Evolutionary conservation across 2,797 vertebrate species (phyloP), one percentile per base, ranked within the genome.

Genomic region (Melanotaenia boesemani): DNA sequence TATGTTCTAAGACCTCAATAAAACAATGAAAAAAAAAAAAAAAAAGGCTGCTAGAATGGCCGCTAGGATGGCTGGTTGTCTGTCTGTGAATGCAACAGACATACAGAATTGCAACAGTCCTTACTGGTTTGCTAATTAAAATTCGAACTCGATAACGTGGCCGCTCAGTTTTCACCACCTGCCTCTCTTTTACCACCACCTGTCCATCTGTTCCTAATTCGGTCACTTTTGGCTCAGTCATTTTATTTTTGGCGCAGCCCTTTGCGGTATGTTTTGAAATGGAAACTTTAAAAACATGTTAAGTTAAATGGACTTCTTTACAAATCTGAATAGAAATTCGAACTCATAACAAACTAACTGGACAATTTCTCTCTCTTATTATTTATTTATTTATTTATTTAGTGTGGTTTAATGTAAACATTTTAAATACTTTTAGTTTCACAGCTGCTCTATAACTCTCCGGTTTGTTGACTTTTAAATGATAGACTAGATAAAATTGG

Each of bases 361-460:
- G 22, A 30, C 18, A 24, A 15, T 41, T 12, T 41, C 12, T 22
- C 7, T 16, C 6, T 26, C 1, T 28, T 16, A 18, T 6, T 16
- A 1, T 28, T 1, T 24, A 1, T 24, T 4, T 24, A 1, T 24
- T 4, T 7, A 0, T 28, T 2, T 34, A 6, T 6, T 34, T 7
- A 0, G 15, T 2, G 6, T 48, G 4, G 20, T 44, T 44, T 44
- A 44, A 16, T 18, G 44, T 46, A 18, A 46, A 28, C 9, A 55
- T 55, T 15, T 26, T 2, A 22, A 8, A 52, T 11, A 9, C 1
- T 22, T 44, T 22, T 50, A 10, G 6, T 52, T 52, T 46, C 15
- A 20, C 44, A 7, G 44, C 16, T 6, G 6, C 16, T 46, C 8
- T 37, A 2, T 10, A 37, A 11, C 36, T 13, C 5, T 20, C 44